Base-by-base conservation (phyloP, 2,113 vertebrate genomes). In the Microtus montanus region DNA sequence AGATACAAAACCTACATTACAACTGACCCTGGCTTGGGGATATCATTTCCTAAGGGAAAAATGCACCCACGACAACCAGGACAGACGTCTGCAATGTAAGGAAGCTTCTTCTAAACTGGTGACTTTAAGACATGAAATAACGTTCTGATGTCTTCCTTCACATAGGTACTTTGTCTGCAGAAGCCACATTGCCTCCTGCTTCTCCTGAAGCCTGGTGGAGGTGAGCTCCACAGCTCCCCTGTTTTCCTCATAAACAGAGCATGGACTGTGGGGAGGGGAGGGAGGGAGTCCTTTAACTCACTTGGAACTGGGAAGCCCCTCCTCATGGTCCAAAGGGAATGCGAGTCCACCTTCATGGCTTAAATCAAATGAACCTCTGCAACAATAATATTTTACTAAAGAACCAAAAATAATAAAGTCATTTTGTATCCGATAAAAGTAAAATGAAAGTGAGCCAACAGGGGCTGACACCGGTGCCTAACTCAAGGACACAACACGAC, bases 341-440 rank as follows among this genome's bases (percentile, higher is more conserved):
- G 4, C 3, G 75, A 41, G 35, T 38, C 47, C 1, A 28, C 49
- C 85, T 68, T 89, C n/a, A 47, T 4, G 66, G 66, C 33, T 54
- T 79, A 70, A 89, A 86, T 7, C 17, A 44, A 44, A 89, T 64
- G 41, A 54, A 58, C 41, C 87, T 80, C 35, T 61, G 8, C 2
- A 79, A 70, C 52, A 94, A 71, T 71, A 78, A 17, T 52, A 61
- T 64, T 94, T 83, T 89, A 61, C 47, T 41, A 74, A 91, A 87
- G 35, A 94, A 92, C 9, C 78, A 71, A 80, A 87, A 58, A 80
- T 41, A 41, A 54, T 66, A 71, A 47, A 26, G 47, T 41, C 71
- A 83, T 7, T 75, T 19, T 82, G 35, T 41, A 73, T 66, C 61
- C 14, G 49, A 87, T 11, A 79, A 89, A 92, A 84, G 41, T 44